Percentiles rank a stretch among this genome's conserved stretches.
phyloP scores from a whole-genome alignment of 2,113 vertebrate species.

The Calyptomena viridis region DNA sequence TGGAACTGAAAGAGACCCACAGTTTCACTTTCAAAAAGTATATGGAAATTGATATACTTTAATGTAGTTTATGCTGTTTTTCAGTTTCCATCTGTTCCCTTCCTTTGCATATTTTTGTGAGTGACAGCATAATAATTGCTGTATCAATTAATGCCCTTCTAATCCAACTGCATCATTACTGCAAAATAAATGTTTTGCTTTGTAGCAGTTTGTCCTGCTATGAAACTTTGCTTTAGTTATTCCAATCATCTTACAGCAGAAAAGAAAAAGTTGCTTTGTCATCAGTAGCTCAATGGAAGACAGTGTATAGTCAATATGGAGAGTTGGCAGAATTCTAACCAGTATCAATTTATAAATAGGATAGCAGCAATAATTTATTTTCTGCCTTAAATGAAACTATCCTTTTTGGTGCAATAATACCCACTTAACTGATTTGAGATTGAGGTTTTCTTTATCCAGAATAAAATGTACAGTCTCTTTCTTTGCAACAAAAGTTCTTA shows the following conservation, averaged over 20 bases:
- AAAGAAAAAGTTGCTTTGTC: conserved; percentile 59
- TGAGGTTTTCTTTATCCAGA: conserved; percentile 34
- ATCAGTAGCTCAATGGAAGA: conserved; percentile 46
- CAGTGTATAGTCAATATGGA: conserved; percentile 1
- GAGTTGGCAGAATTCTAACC: conserved; percentile 47
- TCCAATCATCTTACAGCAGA: conserved; percentile 32
- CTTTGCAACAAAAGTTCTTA: conserved; percentile 40
- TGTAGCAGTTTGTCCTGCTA: conserved; percentile 41
- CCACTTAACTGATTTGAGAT: conserved; percentile 52
- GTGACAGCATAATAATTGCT: conserved; percentile 42
- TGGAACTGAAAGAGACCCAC: background rate
- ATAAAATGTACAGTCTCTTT: conserved; percentile 18
- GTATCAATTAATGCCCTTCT: conserved; percentile 45
- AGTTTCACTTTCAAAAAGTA: conserved; percentile 30
- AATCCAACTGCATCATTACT: conserved; percentile 33
- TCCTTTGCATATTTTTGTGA: conserved; percentile 39
- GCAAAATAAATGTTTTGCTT: conserved; percentile 57
- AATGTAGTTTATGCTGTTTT: conserved; percentile 33
- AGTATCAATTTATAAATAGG: conserved; percentile 34
- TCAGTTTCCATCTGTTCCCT: conserved; percentile 49
- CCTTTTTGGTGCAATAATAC: conserved; percentile 4
- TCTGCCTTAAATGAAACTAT: conserved; percentile 44
- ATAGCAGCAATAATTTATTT: conserved; percentile 60
- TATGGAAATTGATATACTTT: conserved; percentile 26
- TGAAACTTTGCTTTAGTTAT: conserved; percentile 53